Conservation (phyloP, 2,888 invertebrate species). For the Sclerodermus sp. region DNA sequence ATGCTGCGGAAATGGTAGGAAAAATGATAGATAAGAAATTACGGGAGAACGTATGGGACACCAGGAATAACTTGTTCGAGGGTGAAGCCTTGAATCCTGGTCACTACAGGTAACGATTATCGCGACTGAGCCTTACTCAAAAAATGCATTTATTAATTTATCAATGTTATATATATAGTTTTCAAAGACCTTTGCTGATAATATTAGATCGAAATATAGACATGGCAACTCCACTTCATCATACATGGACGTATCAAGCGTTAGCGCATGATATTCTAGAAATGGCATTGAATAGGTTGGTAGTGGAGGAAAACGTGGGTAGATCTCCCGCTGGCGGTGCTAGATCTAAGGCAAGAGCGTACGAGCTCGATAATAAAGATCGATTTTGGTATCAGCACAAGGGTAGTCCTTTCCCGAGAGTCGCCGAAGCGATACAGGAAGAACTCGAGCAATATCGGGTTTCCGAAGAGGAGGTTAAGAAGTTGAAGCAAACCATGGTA, state of each 20-base stretch:
- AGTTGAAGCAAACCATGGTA: conserved; percentile 88
- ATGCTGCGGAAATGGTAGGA: conserved; percentile 98
- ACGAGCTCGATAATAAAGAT: conserved; percentile 87
- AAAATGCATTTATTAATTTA: conserved; percentile 7
- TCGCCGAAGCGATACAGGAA: conserved; percentile 98
- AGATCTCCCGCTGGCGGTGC: conserved; percentile 65
- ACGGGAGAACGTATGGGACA: conserved; percentile 94
- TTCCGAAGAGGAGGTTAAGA: conserved; percentile 96
- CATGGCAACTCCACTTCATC: conserved; percentile 96
- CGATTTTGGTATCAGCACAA: conserved; percentile 93
- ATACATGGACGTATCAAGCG: conserved; percentile 99
- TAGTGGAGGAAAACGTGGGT: conserved; percentile 67
- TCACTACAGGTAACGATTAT: conserved; percentile 60
- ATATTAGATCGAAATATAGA: conserved; percentile 93
- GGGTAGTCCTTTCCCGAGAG: conserved; percentile 89
- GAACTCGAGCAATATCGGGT: conserved; percentile 92
- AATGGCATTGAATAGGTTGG: conserved; percentile 81
- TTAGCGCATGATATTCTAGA: conserved; percentile 95
- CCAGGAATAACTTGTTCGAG: conserved; percentile 93
- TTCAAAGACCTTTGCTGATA: conserved; percentile 90
- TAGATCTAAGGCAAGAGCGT: conserved; percentile 79
- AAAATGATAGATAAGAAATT: conserved; percentile 96
- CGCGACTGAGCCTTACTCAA: no score
- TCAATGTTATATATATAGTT: conserved; percentile 64
- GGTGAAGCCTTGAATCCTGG: conserved; percentile 76